A percentile compares a stretch with the other conserved stretches of the same genome.
These are phyloP conservation scores for Leuciscus idus DNA, from an alignment of 2,113 vertebrate genomes.

Conservation along the genomic window DNA sequence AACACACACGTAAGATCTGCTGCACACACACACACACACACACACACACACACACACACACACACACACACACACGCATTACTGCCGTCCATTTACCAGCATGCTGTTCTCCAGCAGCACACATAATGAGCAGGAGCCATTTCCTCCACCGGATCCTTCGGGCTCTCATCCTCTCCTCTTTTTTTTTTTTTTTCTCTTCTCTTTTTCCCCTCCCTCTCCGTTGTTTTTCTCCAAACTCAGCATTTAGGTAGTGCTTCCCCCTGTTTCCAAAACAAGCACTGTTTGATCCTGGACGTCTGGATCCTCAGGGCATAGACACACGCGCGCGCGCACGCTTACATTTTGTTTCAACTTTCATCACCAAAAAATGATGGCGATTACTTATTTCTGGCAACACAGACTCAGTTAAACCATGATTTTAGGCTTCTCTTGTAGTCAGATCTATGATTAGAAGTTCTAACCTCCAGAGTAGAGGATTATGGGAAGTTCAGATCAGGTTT, in stretches of 20 bases:
- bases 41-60: constrained; percentile 16
- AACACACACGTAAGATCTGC: constrained; percentile 31
- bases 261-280: constrained; percentile 45
- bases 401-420: constrained; percentile 29
- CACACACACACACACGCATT: background rate
- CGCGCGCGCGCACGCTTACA: too few species aligned
- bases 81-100: background rate
- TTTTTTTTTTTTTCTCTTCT: background rate
- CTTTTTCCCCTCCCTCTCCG: background rate
- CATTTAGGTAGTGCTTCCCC: constrained; percentile 43
- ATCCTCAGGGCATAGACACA: constrained; percentile 26
- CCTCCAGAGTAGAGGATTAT: background rate
- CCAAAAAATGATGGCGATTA: background rate
- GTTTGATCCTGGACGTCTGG: constrained; percentile 47
- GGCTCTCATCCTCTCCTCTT: constrained; percentile 38
- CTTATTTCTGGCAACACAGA: constrained; percentile 8
- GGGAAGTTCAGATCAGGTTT: constrained; percentile 41
- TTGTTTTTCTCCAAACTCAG: constrained; percentile 53
- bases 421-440: constrained; percentile 4
- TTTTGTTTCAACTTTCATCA: constrained; percentile 11
- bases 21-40: constrained; percentile 6
- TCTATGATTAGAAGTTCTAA: constrained; percentile 7
- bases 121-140: constrained; percentile 45
- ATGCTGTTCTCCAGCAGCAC: constrained; percentile 40
- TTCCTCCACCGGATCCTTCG: constrained; percentile 40